Conservation (phyloP, 1,140 invertebrate species). For the Bemisia tabaci region DNA sequence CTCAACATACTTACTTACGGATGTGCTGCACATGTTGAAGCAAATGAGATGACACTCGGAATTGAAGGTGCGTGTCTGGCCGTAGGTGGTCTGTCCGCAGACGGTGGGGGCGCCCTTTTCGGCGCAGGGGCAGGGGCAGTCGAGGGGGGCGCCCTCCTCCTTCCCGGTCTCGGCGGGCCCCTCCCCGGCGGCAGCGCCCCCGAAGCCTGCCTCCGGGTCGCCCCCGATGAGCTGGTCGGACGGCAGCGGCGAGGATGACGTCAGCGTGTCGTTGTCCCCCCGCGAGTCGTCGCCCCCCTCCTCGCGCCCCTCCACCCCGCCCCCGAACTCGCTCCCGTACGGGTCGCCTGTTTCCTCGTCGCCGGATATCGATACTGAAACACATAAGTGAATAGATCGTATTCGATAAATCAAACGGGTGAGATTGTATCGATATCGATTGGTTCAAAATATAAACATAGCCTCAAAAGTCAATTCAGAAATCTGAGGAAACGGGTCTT, state of each 20-base stretch:
- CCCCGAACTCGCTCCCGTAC: background rate
- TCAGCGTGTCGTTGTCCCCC: background rate
- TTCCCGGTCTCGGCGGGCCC: background rate
- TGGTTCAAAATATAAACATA: no score
- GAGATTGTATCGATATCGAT: no score
- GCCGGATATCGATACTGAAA: background rate
- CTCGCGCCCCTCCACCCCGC: background rate
- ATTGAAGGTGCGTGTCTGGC: slow-evolving; percentile 9
- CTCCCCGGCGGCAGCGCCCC: background rate
- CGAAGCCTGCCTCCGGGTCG: background rate
- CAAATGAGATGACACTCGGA: slow-evolving; percentile 15
- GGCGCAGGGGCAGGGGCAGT: slow-evolving; percentile 11
- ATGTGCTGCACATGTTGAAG: slow-evolving; percentile 10
- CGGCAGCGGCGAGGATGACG: background rate
- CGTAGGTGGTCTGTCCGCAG: slow-evolving; percentile 12
- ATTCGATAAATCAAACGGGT: no score
- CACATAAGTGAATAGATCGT: background rate
- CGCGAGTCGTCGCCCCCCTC: background rate
- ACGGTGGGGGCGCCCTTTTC: background rate
- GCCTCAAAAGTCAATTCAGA: no score
- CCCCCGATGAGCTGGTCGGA: background rate
- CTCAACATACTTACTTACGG: slow-evolving; percentile 13
- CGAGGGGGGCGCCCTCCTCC: background rate
- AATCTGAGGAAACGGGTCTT: no score
- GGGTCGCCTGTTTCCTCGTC: background rate